Evolutionary conservation across 2,888 invertebrate genomes (phyloP), one percentile per base, ranked within the genome.

Genomic region (Drosophila pseudotalamancana): DNA sequence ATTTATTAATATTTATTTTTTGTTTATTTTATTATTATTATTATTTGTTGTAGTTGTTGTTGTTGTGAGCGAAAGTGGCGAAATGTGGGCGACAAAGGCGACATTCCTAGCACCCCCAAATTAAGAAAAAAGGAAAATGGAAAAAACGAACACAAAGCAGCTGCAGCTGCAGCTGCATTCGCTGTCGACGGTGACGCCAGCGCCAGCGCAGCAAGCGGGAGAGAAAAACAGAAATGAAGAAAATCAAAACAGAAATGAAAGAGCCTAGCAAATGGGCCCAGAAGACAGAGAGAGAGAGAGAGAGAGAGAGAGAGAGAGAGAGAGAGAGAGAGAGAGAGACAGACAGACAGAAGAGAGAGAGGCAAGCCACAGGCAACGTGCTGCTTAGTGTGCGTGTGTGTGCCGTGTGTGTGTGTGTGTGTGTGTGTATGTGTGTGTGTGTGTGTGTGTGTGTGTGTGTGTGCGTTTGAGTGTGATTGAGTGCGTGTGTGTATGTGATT

Each of bases 341-440:
- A 53, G 40, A 48, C 42, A 51, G 40, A 42, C 55, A 61, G 55
- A 35, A 60, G 19, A 45, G 31, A 43, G 42, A 56, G 48, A 48
- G 63, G 35, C 67, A 77, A 60, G 56, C 55, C 68, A 56, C 72
- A 63, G 80, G 64, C 79, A 67, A 73, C 48, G 71, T 72, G 72
- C 67, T 68, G 45, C 50, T 49, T 23, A 56, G 35, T 49, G 45
- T 49, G 49, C 27, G 46, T 35, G 5, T 51, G 12, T 50, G 34
- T 48, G 29, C 43, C 46, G 45, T 45, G 31, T 37, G 27, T 43
- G 31, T 42, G 32, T 49, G 19, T 31, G 16, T 23, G 14, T 12
- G 23, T 19, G 12, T 50, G 34, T 48, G 29, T 48, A 29, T 50
- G 45, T 45, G 31, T 37, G 27, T 43, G 31, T 42, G 32, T 49